A percentile compares a stretch with the other conserved stretches of the same genome.
phyloP scores from a whole-genome alignment of 2,797 vertebrate species.

The Cyprinella venusta region DNA sequence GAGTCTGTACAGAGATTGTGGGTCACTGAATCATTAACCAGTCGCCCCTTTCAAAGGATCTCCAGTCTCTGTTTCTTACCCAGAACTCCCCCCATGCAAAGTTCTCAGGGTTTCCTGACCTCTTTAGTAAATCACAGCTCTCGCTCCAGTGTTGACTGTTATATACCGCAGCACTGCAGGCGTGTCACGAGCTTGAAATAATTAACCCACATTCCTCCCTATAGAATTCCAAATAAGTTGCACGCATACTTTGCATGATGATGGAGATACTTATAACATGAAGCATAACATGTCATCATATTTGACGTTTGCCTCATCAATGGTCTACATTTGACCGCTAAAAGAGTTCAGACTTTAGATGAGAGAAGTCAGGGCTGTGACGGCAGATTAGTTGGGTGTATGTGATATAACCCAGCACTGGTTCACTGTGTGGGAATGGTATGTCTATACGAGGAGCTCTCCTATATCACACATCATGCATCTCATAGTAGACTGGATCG shows the following conservation, averaged over 20 bases:
- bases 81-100: conserved; percentile 9
- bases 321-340: conserved; percentile 55
- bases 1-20: neutral
- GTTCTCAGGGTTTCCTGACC: conserved; percentile 23
- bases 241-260: neutral
- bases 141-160: neutral
- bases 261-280: neutral
- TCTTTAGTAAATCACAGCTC: conserved; percentile 8
- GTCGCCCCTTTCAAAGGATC: conserved; percentile 1
- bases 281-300: neutral
- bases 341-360: neutral
- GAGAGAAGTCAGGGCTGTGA: neutral
- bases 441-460: conserved; percentile 14
- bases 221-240: neutral
- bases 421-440: conserved; percentile 24
- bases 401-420: conserved; percentile 28
- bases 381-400: conserved; percentile 8
- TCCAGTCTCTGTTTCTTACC: neutral
- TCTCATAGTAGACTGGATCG: conserved; percentile 13
- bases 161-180: neutral
- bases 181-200: neutral
- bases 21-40: conserved; percentile 20
- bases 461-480: conserved; percentile 30
- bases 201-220: conserved; percentile 13
- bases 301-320: conserved; percentile 7